Evolutionary conservation across 2,113 vertebrate genomes (phyloP), one percentile per base, ranked within the genome.

Genomic region (Indri indri): DNA sequence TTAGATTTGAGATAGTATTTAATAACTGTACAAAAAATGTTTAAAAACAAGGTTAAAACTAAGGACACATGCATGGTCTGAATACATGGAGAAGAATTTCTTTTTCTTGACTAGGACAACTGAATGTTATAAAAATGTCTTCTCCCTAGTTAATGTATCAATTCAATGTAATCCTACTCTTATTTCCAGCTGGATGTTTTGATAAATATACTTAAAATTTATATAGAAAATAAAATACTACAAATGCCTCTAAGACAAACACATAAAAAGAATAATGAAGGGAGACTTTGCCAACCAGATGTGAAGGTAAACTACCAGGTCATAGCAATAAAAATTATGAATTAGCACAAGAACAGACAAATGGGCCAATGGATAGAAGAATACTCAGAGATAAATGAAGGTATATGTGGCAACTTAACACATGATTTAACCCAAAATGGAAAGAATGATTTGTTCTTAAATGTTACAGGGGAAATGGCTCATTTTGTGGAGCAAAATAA

Each of bases 311-410:
- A 79, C 30, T 90, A 52, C 3, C 22, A 88, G 23, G 6, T 23
- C 12, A 73, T 3, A 23, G 17, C 14, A 92, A 81, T 91, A 54
- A 82, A 87, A 83, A 6, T 71, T 23, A 90, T 61, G 17, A 34
- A 40, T 77, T 25, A 95, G 40, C 23, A 82, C 27, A 70, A 89
- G 42, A 93, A 93, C 27, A 93, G 70, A 96, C 7, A 89, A 92
- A 89, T 70, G 23, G 23, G 22, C 45, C 70, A 50, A 16, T 10
- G 25, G 16, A n/a, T 94, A 81, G 57, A 93, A 91, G 52, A 87
- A 1, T n/a, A 73, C n/a, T 59, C 65, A 57, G 42, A 54, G 25
- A 50, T n/a, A 88, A 92, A 52, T 25, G 73, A 81, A 95, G 30
- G 5, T 22, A 16, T 50, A 74, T 16, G 9, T 79, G 52, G 22